Evolutionary conservation across 2,888 invertebrate species (phyloP).

Genomic region (Limnephilus lunatus): DNA sequence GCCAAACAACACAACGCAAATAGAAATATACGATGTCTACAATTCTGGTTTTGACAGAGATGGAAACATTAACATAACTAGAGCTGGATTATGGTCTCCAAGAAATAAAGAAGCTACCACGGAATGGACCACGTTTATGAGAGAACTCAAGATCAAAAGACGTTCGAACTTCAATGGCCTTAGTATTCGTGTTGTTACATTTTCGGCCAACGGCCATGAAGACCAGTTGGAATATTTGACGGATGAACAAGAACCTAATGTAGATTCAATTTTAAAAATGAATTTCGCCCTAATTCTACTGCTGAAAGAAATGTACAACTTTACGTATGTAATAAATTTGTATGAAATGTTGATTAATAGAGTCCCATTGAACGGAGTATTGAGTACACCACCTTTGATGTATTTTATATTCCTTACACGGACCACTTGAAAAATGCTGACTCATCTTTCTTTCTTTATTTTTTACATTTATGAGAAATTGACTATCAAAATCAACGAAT

Average conservation of each 20-base stretch:
- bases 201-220: constrained; percentile 42
- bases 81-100: constrained; percentile 60
- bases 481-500: neutral
- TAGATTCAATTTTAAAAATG: constrained; percentile 63
- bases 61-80: constrained; percentile 70
- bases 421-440: neutral
- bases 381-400: neutral
- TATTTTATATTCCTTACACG: neutral
- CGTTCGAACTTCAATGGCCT: constrained; percentile 58
- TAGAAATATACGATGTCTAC: constrained; percentile 69
- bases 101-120: neutral
- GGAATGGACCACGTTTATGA: constrained; percentile 43
- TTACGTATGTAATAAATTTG: constrained; percentile 58
- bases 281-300: constrained; percentile 57
- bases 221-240: constrained; percentile 55
- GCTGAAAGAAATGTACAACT: constrained; percentile 61
- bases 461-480: neutral
- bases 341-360: neutral
- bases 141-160: constrained; percentile 51
- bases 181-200: constrained; percentile 57
- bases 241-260: constrained; percentile 52
- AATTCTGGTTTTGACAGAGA: constrained; percentile 70
- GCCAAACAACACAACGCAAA: constrained; percentile 17
- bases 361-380: neutral
- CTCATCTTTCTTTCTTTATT: neutral